Percentiles rank a stretch among this genome's conserved stretches.
These are phyloP conservation scores for Brenthis daphne DNA, from an alignment of 2,888 invertebrate species.

Conservation along the genomic window DNA sequence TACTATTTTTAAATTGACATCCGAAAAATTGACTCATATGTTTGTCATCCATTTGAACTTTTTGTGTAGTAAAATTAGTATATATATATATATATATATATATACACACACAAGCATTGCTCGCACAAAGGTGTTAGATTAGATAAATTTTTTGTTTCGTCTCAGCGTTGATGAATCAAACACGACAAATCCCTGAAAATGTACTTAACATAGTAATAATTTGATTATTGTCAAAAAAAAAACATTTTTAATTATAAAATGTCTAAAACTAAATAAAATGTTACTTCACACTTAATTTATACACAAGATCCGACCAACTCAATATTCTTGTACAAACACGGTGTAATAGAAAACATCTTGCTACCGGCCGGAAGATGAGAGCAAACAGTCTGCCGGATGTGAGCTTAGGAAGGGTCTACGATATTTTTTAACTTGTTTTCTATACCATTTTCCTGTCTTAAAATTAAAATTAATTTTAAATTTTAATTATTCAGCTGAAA, in stretches of 20 bases:
- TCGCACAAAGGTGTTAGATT: no score
- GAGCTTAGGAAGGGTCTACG: slow-evolving; percentile 39
- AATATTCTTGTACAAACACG: slow-evolving; percentile 68
- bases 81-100: no score
- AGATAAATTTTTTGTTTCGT: no score
- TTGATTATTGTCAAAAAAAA: no score
- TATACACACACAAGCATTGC: no score
- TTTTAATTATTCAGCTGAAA: neutral
- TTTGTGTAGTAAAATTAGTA: no score
- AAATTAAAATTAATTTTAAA: slow-evolving; percentile 24
- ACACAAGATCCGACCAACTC: slow-evolving; percentile 46
- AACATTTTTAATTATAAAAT: neutral
- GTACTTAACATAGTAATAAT: no score
- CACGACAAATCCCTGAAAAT: no score
- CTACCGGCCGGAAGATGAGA: slow-evolving; percentile 41
- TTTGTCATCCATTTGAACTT: no score
- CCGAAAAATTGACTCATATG: no score
- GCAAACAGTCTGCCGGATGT: slow-evolving; percentile 40
- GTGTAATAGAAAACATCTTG: slow-evolving; percentile 66
- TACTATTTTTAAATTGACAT: no score
- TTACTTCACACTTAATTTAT: slow-evolving; percentile 14
- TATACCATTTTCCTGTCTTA: slow-evolving; percentile 12
- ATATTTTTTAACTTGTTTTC: slow-evolving; percentile 28
- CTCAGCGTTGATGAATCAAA: no score
- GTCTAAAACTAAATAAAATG: neutral